Evolutionary conservation across 2,797 vertebrate species (phyloP).

Genomic region (Gadopsis marmoratus): DNA sequence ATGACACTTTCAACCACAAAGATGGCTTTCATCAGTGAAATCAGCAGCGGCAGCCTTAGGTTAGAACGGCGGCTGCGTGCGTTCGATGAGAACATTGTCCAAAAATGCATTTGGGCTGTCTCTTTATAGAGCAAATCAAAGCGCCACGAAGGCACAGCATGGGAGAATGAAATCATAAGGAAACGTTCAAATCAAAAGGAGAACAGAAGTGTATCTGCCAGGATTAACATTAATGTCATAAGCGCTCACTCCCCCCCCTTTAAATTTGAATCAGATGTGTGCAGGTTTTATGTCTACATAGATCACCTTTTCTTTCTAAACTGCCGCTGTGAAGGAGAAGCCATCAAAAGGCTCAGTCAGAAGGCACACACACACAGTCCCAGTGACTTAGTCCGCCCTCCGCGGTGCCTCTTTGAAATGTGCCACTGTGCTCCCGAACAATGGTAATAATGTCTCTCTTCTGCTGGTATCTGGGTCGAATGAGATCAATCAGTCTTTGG

Average conservation of each 20-base stretch:
- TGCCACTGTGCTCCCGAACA: slow-evolving; percentile 73
- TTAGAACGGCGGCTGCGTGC: neutral
- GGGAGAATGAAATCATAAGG: slow-evolving; percentile 17
- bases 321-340: slow-evolving; percentile 59
- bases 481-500: slow-evolving; percentile 78
- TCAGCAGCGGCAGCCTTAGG: slow-evolving; percentile 34
- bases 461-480: slow-evolving; percentile 75
- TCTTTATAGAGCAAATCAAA: slow-evolving; percentile 44
- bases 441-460: slow-evolving; percentile 78
- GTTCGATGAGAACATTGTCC: slow-evolving; percentile 18
- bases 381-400: slow-evolving; percentile 58
- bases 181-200: slow-evolving; percentile 36
- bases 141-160: slow-evolving; percentile 26
- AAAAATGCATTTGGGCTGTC: slow-evolving; percentile 19
- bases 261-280: slow-evolving; percentile 65
- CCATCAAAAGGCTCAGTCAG: slow-evolving; percentile 63
- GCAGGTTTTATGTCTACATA: slow-evolving; percentile 65
- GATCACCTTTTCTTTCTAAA: slow-evolving; percentile 70
- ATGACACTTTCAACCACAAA: slow-evolving; percentile 39
- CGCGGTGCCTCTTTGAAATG: slow-evolving; percentile 58
- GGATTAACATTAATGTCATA: slow-evolving; percentile 66
- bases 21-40: slow-evolving; percentile 39
- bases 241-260: slow-evolving; percentile 40
- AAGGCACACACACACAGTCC: slow-evolving; percentile 43
- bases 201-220: slow-evolving; percentile 44